Evolutionary conservation across 1,140 invertebrate species (phyloP).

Genomic region (Brachionus sp.): DNA sequence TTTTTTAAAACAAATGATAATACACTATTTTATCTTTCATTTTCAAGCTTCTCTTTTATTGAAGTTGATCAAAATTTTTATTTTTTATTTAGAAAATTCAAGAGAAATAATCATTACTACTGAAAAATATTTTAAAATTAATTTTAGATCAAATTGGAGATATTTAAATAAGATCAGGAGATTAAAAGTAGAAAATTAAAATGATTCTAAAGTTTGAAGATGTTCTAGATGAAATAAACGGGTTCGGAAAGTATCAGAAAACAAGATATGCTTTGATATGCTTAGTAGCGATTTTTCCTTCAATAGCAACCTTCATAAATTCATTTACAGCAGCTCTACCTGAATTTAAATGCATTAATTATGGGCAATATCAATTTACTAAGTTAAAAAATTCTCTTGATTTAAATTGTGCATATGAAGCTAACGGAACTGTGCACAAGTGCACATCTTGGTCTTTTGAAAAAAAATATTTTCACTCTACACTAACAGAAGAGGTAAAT

Average conservation of each 20-base stretch:
- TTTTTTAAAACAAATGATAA: too few relatives aligned
- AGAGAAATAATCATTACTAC: neutral
- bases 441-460: slow-evolving; percentile 1
- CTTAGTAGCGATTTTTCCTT: neutral
- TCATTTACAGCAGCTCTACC: slow-evolving; percentile 38
- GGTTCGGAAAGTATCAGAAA: slow-evolving; percentile 37
- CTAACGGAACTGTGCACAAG: neutral
- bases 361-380: neutral
- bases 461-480: slow-evolving; percentile 11
- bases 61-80: too few relatives aligned
- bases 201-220: slow-evolving; percentile 21
- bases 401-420: neutral
- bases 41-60: too few relatives aligned
- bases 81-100: too few relatives aligned
- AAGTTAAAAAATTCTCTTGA: neutral
- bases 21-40: too few relatives aligned
- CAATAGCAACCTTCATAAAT: slow-evolving; percentile 26
- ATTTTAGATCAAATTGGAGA: neutral
- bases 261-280: slow-evolving; percentile 3
- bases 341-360: slow-evolving; percentile 7
- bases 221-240: neutral
- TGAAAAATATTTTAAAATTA: neutral
- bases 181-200: neutral
- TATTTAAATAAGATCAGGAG: too few relatives aligned
- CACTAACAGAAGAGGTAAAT: slow-evolving; percentile 19